phyloP scores from a whole-genome alignment of 2,797 vertebrate genomes.

The Oreochromis mossambicus region DNA sequence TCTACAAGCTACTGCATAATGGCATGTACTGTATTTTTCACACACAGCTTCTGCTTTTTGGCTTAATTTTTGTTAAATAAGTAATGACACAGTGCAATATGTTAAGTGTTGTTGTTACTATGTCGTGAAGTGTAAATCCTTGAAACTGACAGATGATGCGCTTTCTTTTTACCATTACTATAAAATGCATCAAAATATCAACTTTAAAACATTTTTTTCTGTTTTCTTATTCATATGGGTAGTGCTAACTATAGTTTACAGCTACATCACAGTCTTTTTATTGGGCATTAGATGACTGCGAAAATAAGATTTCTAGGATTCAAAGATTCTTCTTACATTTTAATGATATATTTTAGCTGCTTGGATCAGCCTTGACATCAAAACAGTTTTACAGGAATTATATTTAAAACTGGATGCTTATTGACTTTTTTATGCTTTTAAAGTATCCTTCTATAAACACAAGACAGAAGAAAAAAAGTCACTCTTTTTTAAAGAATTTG shows the following conservation, averaged over 20 bases:
- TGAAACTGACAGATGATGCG: background rate
- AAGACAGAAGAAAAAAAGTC: background rate
- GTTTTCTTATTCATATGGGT: background rate
- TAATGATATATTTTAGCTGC: background rate
- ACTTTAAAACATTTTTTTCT: accelerated
- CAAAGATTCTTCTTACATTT: background rate
- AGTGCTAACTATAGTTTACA: background rate
- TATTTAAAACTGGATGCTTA: background rate
- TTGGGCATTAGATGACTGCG: background rate
- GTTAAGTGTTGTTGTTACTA: background rate
- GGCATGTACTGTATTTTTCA: background rate
- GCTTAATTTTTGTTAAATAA: background rate
- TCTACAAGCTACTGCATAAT: background rate
- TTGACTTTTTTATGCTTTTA: background rate
- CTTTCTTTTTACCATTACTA: background rate
- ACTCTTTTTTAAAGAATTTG: background rate
- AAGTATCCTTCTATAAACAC: background rate
- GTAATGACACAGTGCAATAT: background rate
- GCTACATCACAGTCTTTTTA: background rate
- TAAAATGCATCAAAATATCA: background rate
- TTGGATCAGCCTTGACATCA: background rate
- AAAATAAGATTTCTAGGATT: background rate
- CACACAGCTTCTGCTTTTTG: background rate
- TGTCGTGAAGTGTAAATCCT: background rate
- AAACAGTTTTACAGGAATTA: background rate